Evolutionary conservation across 1,140 invertebrate species (phyloP).

Genomic region (Chionoecetes opilio): DNA sequence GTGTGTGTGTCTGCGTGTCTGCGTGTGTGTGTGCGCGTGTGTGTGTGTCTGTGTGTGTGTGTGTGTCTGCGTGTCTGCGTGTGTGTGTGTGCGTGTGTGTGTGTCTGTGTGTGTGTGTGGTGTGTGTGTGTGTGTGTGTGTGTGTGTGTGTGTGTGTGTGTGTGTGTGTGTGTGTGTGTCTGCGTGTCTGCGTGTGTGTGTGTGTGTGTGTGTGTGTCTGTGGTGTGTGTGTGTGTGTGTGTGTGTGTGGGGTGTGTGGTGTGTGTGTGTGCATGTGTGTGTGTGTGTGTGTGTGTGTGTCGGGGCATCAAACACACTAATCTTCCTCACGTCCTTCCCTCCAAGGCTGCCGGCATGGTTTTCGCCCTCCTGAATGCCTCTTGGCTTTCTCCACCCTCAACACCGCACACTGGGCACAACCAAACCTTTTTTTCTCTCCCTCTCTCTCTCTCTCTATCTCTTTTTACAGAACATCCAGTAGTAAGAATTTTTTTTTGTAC

Average conservation of each 20-base stretch:
- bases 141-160: too few species aligned
- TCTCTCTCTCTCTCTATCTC: neutral
- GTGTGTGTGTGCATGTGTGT: neutral
- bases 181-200: too few species aligned
- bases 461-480: neutral
- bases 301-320: conserved; percentile 24
- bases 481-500: too few species aligned
- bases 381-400: neutral
- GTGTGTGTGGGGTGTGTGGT: too few species aligned
- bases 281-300: neutral
- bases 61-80: neutral
- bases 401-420: neutral
- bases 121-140: neutral
- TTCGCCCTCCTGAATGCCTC: neutral
- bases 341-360: neutral
- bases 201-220: neutral
- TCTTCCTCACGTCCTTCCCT: neutral
- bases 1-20: neutral
- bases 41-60: conserved; percentile 34
- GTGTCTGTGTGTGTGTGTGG: neutral
- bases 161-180: too few species aligned
- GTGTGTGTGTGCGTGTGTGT: neutral
- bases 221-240: conserved; percentile 35
- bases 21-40: neutral
- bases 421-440: neutral